A percentile compares a stretch with the other conserved stretches of the same genome.
These are phyloP conservation scores for Coenonympha arcania DNA, from an alignment of 2,888 invertebrate genomes.

Conservation along the genomic window DNA sequence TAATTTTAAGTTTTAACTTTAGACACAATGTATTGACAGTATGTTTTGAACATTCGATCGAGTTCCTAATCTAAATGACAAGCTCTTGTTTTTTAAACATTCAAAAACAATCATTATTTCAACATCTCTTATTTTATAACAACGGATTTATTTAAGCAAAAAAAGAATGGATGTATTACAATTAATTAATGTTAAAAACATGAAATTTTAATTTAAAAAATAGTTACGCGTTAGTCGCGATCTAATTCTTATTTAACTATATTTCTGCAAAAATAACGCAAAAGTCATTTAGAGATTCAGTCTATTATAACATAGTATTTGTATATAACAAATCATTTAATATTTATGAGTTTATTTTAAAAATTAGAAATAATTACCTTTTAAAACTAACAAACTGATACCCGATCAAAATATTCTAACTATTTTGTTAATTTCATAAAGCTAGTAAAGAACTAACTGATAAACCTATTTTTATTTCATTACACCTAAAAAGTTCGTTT, in stretches of 20 bases:
- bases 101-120: constrained; percentile 24
- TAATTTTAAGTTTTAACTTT: constrained; percentile 39
- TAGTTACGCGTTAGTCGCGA: constrained; percentile 5
- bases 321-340: constrained; percentile 1
- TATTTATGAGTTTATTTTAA: not conserved
- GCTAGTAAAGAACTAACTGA: constrained; percentile 25
- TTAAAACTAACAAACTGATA: not conserved
- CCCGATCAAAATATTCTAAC: not conserved
- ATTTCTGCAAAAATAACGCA: constrained; percentile 15
- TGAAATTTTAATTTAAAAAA: constrained; percentile 8
- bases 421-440: constrained; percentile 4
- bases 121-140: constrained; percentile 21
- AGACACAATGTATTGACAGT: constrained; percentile 64
- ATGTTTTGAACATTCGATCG: constrained; percentile 62
- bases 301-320: constrained; percentile 18
- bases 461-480: constrained; percentile 17
- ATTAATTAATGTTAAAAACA: constrained; percentile 15
- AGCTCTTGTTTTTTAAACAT: constrained; percentile 53
- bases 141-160: constrained; percentile 19
- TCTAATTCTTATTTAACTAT: constrained; percentile 9
- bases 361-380: not conserved
- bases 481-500: constrained; percentile 39
- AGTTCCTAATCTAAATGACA: constrained; percentile 49
- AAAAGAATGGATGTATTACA: constrained; percentile 16
- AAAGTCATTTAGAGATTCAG: constrained; percentile 13